These are phyloP conservation scores for Zaprionus lineosus DNA, from an alignment of 2,888 invertebrate species.

Conservation along the genomic window DNA sequence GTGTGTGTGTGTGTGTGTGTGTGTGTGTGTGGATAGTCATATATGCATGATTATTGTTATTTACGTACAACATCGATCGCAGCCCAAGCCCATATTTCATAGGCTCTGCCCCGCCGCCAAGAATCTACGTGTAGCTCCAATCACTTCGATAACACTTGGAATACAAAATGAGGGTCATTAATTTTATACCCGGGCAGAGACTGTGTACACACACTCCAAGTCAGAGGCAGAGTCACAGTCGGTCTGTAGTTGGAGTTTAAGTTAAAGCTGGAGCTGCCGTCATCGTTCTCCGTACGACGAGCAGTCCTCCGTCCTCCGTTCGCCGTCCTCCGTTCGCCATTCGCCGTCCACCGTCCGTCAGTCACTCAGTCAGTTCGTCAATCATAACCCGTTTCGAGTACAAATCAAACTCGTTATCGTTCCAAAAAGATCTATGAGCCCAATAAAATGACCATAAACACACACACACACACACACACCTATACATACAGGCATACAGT, in stretches of 20 bases:
- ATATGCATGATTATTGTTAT: constrained; percentile 22
- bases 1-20: no score
- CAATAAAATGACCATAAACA: no score
- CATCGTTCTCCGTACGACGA: constrained; percentile 14
- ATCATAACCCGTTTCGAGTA: constrained; percentile 75
- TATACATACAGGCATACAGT: constrained; percentile 55
- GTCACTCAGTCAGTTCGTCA: constrained; percentile 64
- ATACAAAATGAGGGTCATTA: constrained; percentile 79
- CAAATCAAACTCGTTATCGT: constrained; percentile 76
- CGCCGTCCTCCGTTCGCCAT: constrained; percentile 38
- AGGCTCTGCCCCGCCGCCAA: constrained; percentile 43
- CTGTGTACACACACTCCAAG: constrained; percentile 25
- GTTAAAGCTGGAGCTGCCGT: constrained; percentile 7
- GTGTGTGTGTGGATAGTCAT: no score
- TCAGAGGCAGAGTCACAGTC: constrained; percentile 18
- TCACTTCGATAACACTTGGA: constrained; percentile 78
- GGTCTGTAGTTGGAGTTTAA: no score
- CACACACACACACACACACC: no score
- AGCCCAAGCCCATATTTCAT: constrained; percentile 66
- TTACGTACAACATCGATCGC: constrained; percentile 50
- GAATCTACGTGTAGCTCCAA: constrained; percentile 68
- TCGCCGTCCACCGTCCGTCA: constrained; percentile 43
- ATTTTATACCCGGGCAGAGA: constrained; percentile 59
- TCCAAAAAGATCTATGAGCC: constrained; percentile 66
- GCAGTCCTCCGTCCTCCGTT: constrained; percentile 39